Evolutionary conservation across 2,888 invertebrate species (phyloP).

Genomic region (Pimpla rufipes): DNA sequence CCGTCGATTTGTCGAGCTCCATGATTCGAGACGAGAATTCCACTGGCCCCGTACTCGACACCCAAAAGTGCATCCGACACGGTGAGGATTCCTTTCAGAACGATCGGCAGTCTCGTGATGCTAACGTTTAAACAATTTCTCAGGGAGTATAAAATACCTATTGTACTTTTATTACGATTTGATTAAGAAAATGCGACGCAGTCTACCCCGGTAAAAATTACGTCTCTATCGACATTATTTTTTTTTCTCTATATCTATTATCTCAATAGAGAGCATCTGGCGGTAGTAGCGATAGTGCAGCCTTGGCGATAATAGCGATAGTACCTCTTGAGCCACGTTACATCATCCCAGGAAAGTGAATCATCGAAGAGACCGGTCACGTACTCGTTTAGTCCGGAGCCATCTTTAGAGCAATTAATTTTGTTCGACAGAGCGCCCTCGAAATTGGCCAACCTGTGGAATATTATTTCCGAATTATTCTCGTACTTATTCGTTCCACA

Average conservation of each 20-base stretch:
- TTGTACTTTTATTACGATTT: neutral
- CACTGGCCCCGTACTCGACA: constrained; percentile 91
- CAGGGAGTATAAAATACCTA: neutral
- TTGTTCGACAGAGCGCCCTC: constrained; percentile 87
- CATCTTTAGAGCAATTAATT: constrained; percentile 85
- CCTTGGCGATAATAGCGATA: neutral
- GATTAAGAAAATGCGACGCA: neutral
- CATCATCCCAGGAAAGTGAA: constrained; percentile 94
- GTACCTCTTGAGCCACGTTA: constrained; percentile 93
- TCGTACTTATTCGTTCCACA: no score
- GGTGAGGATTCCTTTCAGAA: constrained; percentile 95
- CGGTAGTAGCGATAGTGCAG: no score
- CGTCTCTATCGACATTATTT: no score
- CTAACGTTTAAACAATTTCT: constrained; percentile 81
- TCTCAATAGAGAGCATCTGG: no score
- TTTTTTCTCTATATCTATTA: no score
- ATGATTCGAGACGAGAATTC: constrained; percentile 96
- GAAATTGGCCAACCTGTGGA: constrained; percentile 93
- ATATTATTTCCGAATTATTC: constrained; percentile 22
- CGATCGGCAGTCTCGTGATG: constrained; percentile 92
- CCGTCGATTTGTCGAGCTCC: constrained; percentile 96
- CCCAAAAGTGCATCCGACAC: constrained; percentile 94
- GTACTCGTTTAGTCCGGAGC: constrained; percentile 93
- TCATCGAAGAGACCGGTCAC: constrained; percentile 92
- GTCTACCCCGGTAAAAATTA: neutral